Conservation (phyloP, 1,140 invertebrate genomes). For the Pomacea maculata region DNA sequence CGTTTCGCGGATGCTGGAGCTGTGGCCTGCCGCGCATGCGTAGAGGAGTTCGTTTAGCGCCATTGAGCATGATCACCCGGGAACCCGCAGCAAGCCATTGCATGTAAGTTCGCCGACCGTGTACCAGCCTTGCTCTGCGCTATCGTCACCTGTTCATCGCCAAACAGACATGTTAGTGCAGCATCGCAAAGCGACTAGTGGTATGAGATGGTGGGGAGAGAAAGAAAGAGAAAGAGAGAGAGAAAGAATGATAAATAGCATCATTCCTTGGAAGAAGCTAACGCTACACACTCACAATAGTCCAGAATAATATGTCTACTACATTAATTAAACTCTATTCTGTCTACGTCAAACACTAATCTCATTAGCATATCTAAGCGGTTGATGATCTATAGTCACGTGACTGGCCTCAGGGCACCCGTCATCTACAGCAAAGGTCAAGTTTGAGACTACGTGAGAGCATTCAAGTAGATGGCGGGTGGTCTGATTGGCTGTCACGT, state of each 20-base stretch:
- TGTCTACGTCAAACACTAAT: background rate
- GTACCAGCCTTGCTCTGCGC: constrained; percentile 5
- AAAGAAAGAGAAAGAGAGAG: background rate
- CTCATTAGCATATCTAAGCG: background rate
- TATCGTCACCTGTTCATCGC: constrained; percentile 16
- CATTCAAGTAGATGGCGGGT: constrained; percentile 16
- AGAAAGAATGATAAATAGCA: background rate
- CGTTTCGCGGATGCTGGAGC: too few relatives aligned
- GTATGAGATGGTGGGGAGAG: background rate
- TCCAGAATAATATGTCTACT: too few relatives aligned
- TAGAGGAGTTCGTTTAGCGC: background rate
- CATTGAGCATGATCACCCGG: background rate
- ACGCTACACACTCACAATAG: too few relatives aligned
- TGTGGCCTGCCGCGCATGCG: too few relatives aligned
- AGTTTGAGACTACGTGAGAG: constrained; percentile 4
- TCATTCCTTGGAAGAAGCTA: background rate
- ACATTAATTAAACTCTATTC: too few relatives aligned
- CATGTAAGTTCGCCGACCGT: constrained; percentile 17
- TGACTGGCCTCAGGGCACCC: constrained; percentile 21
- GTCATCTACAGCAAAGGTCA: constrained; percentile 24
- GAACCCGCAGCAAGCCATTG: background rate
- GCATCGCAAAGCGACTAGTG: too few relatives aligned
- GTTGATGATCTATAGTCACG: constrained; percentile 3
- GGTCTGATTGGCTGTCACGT: constrained; percentile 18
- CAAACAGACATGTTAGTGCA: background rate